These are phyloP conservation scores for Cryptosula pallasiana DNA, from an alignment of 2,888 invertebrate species.

Conservation along the genomic window DNA sequence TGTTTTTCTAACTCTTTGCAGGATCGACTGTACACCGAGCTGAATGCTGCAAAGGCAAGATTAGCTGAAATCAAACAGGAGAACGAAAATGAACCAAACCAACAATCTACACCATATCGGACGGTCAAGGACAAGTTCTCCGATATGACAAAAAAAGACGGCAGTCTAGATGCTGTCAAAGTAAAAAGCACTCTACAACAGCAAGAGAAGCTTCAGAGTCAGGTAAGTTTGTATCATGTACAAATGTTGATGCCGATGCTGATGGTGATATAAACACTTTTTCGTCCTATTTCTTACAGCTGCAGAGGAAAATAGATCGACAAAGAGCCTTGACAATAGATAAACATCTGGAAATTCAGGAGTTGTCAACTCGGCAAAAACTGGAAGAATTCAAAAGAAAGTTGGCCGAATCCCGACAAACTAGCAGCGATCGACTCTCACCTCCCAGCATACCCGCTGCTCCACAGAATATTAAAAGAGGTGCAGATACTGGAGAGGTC, in stretches of 20 bases:
- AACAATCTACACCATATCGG: not conserved
- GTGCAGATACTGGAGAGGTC: not conserved
- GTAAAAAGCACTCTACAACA: slow-evolving; percentile 40
- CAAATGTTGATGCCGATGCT: not conserved
- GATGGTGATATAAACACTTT: not conserved
- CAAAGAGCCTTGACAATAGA: slow-evolving; percentile 35
- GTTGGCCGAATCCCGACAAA: slow-evolving; percentile 26
- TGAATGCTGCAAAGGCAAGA: not conserved
- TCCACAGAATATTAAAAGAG: not conserved
- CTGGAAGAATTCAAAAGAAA: slow-evolving; percentile 41
- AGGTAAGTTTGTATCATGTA: slow-evolving; percentile 31
- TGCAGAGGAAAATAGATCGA: slow-evolving; percentile 34
- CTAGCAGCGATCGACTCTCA: not conserved
- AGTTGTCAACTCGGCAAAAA: slow-evolving; percentile 42
- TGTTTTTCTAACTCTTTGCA: no score
- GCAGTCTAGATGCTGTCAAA: slow-evolving; percentile 40
- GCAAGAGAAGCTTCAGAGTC: slow-evolving; percentile 38
- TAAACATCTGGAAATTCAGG: slow-evolving; percentile 40
- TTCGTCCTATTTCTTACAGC: slow-evolving; percentile 30
- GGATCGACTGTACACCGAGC: not conserved
- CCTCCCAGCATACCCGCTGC: not conserved
- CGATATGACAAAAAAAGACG: slow-evolving; percentile 38
- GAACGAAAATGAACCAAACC: not conserved
- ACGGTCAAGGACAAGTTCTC: slow-evolving; percentile 35
- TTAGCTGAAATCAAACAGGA: not conserved